phyloP scores from a whole-genome alignment of 2,113 vertebrate species.

The Mormyrus iriodes region DNA sequence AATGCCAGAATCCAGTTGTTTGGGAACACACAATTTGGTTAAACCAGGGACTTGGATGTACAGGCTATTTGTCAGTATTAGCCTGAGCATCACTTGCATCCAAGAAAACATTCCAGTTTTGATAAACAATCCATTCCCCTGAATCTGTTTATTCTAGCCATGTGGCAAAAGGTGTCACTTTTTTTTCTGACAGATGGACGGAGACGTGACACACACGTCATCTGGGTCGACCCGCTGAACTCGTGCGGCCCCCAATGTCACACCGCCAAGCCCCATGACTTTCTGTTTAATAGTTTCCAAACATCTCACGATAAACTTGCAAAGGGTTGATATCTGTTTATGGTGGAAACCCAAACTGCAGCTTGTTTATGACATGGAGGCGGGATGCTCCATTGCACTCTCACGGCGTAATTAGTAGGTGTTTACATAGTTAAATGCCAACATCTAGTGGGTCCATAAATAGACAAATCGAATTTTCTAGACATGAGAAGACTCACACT shows the following conservation, averaged over 20 bases:
- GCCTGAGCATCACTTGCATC: background rate
- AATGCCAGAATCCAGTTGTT: background rate
- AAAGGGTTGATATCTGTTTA: background rate
- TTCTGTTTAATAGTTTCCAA: background rate
- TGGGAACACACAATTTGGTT: background rate
- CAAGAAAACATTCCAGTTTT: background rate
- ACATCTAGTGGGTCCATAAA: background rate
- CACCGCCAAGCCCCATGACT: background rate
- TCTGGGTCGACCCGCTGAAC: background rate
- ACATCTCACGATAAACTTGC: background rate
- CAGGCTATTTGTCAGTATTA: background rate
- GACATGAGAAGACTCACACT: background rate
- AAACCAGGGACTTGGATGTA: background rate
- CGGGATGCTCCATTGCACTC: background rate
- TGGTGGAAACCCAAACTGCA: background rate
- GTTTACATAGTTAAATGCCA: conserved; percentile 1
- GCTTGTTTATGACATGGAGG: background rate
- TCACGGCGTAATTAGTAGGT: background rate
- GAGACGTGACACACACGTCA: background rate
- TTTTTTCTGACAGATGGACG: background rate
- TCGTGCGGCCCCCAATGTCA: background rate
- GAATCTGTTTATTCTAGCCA: background rate
- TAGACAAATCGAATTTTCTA: background rate
- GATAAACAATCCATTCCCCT: background rate
- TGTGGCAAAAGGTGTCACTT: background rate